Percentiles rank a stretch among this genome's conserved stretches.
These are phyloP conservation scores for Caenorhabditis afra DNA, from an alignment of 2,888 invertebrate species.

Conservation along the genomic window DNA sequence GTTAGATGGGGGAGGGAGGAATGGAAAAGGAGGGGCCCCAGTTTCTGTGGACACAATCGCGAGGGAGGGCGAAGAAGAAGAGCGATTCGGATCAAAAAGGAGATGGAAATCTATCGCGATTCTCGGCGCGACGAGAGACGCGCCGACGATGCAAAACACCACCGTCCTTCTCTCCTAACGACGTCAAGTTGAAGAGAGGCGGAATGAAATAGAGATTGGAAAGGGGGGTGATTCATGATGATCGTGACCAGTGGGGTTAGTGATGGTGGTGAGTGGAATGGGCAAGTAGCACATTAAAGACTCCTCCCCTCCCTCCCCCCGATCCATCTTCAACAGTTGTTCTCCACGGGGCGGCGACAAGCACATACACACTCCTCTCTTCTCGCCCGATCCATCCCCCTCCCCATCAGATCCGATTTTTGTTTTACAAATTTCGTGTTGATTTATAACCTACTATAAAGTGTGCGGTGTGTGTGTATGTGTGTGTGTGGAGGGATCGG, in stretches of 20 bases:
- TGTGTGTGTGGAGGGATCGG: slow-evolving; percentile 1
- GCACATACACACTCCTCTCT: too few relatives aligned
- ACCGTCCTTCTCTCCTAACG: too few relatives aligned
- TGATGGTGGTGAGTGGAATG: neutral
- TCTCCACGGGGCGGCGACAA: neutral
- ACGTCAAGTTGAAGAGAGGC: too few relatives aligned
- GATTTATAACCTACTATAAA: slow-evolving; percentile 37
- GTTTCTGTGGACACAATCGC: too few relatives aligned
- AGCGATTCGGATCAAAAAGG: neutral
- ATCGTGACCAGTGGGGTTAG: slow-evolving; percentile 20
- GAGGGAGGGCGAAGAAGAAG: too few relatives aligned
- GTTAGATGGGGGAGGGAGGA: neutral
- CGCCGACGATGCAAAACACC: neutral
- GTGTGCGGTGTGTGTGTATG: slow-evolving; percentile 15
- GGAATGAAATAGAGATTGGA: neutral
- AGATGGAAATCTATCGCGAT: neutral
- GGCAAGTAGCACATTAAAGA: neutral
- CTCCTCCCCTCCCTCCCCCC: neutral
- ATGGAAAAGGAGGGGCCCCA: too few relatives aligned
- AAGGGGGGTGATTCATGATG: slow-evolving; percentile 21
- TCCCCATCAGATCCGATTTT: slow-evolving; percentile 17
- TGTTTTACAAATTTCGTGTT: slow-evolving; percentile 37
- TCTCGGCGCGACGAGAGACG: neutral
- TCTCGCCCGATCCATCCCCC: too few relatives aligned
- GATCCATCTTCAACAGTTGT: slow-evolving; percentile 34